Percentiles rank a stretch among this genome's conserved stretches.
phyloP scores from a whole-genome alignment of 2,888 invertebrate genomes.

The Sialis fuliginosa region DNA sequence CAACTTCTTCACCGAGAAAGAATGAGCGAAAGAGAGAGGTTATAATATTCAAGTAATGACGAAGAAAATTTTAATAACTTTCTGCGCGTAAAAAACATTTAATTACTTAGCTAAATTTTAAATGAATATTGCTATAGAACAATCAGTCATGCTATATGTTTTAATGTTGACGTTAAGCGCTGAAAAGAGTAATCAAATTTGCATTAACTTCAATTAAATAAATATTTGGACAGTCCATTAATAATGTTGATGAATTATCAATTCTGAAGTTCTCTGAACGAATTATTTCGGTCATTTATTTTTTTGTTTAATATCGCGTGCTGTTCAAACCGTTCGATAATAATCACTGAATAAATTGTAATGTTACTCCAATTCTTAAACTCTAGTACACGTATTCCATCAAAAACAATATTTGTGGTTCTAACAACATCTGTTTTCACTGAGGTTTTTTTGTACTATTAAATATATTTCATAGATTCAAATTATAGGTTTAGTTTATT shows the following conservation, averaged over 20 bases:
- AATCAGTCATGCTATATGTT: slow-evolving; percentile 15
- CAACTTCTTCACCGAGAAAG: background rate
- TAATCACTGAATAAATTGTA: no score
- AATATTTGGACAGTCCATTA: slow-evolving; percentile 7
- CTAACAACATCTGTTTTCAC: no score
- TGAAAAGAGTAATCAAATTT: slow-evolving; percentile 4
- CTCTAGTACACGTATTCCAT: no score
- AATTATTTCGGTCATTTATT: no score
- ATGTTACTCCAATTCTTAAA: no score
- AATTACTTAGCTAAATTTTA: slow-evolving; percentile 22
- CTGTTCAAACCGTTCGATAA: no score
- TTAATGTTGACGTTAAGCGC: slow-evolving; percentile 3
- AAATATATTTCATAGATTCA: no score
- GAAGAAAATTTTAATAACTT: slow-evolving; percentile 1
- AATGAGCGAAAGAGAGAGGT: background rate
- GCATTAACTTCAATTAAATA: slow-evolving; percentile 6
- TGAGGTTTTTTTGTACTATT: no score
- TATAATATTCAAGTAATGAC: background rate
- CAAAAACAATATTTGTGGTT: no score
- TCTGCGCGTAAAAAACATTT: slow-evolving; percentile 19
- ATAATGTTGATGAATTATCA: slow-evolving; percentile 6
- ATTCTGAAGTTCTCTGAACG: slow-evolving; percentile 2
- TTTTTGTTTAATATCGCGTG: no score
- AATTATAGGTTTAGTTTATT: no score
- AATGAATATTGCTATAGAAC: slow-evolving; percentile 14